phyloP scores from a whole-genome alignment of 1,140 invertebrate genomes.

The Capitella teleta region DNA sequence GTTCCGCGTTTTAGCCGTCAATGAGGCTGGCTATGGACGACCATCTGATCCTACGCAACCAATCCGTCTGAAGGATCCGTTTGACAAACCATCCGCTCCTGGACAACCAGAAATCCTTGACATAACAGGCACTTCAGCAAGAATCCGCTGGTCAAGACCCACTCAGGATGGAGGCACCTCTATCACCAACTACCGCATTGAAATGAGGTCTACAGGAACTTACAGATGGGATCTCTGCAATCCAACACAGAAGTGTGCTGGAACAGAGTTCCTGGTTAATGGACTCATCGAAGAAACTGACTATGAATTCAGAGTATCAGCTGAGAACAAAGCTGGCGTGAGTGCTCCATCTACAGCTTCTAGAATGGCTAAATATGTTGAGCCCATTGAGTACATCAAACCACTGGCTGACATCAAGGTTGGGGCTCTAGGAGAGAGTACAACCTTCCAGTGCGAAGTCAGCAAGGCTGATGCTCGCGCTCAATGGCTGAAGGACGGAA shows the following conservation, averaged over 20 bases:
- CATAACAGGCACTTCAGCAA: conserved; percentile 88
- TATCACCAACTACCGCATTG: conserved; percentile 88
- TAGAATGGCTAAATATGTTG: conserved; percentile 61
- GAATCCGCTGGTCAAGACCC: conserved; percentile 82
- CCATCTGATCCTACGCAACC: conserved; percentile 77
- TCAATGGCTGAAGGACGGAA: conserved; percentile 15
- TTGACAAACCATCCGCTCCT: conserved; percentile 77
- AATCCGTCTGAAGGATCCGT: conserved; percentile 86
- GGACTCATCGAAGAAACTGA: conserved; percentile 84
- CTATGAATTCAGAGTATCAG: conserved; percentile 93
- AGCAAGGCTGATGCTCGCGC: conserved; percentile 18
- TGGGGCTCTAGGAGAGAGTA: conserved; percentile 12
- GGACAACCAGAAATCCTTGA: conserved; percentile 81
- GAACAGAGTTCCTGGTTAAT: conserved; percentile 25
- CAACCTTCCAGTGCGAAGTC: conserved; percentile 22
- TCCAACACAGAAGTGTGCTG: conserved; percentile 56
- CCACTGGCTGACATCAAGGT: conserved; percentile 15
- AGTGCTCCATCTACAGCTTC: conserved; percentile 87
- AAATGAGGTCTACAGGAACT: conserved; percentile 65
- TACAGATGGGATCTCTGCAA: conserved; percentile 47
- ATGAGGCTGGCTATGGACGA: conserved; percentile 84
- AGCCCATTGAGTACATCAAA: conserved; percentile 13
- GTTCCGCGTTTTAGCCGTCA: conserved; percentile 89
- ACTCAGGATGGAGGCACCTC: conserved; percentile 83
- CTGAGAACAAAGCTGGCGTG: conserved; percentile 89